Conservation (phyloP, 2,113 vertebrate species). For the Anguilla rostrata region DNA sequence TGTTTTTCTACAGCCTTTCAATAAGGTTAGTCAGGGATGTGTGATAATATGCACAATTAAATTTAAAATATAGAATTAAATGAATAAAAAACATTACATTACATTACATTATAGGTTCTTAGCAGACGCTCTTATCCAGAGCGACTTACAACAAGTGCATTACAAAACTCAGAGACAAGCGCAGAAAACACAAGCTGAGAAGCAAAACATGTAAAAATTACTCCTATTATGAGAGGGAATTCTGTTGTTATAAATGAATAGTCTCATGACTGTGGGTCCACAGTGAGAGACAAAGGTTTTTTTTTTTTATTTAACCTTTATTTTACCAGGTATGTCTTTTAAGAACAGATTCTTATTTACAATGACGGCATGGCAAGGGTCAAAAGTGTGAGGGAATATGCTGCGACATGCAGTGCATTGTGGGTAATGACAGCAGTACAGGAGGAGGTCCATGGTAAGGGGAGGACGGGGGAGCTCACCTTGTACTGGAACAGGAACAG, state of each 20-base stretch:
- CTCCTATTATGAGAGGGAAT: too few relatives aligned
- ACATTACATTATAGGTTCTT: too few relatives aligned
- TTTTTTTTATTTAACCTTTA: too few relatives aligned
- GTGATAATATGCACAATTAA: neutral
- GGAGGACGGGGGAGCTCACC: constrained; percentile 62
- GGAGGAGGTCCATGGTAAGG: neutral
- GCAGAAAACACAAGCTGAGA: neutral
- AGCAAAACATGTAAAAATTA: neutral
- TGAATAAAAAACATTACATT: neutral
- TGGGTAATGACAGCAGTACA: neutral
- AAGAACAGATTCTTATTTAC: too few relatives aligned
- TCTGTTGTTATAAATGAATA: too few relatives aligned
- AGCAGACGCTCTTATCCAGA: too few relatives aligned
- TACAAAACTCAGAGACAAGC: too few relatives aligned
- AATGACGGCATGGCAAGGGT: too few relatives aligned
- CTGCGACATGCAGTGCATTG: neutral
- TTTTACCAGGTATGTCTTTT: too few relatives aligned
- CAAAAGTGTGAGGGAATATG: neutral
- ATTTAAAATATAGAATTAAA: neutral
- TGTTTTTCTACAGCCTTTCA: neutral
- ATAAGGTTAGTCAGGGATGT: neutral
- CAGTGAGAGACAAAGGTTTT: too few relatives aligned
- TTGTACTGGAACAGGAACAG: constrained; percentile 93
- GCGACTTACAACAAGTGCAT: too few relatives aligned
- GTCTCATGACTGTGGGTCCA: too few relatives aligned